Base-by-base conservation (phyloP, 2,797 vertebrate genomes). In the Petrocephalus sullivani region DNA sequence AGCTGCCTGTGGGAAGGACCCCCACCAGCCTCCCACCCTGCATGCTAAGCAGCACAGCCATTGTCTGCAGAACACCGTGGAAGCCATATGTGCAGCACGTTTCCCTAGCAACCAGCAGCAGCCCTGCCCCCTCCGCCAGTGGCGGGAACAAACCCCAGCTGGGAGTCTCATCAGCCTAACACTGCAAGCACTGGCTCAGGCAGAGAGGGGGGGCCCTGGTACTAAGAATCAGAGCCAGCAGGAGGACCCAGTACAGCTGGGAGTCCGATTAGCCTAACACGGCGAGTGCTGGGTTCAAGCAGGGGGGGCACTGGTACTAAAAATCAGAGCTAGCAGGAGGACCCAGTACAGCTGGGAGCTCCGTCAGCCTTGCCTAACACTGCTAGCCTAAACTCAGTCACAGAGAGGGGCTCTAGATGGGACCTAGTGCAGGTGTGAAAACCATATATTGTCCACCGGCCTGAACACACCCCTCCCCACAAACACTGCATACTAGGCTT, bases 21-120 rank as follows among this genome's bases (percentile, higher is more conserved):
- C 93, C 94, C 94, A 94, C 95, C 71, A 92, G 94, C 93, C 94
- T 93, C 93, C 93, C 91, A 89, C 92, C 93, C 93, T 94, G 96
- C 96, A 96, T 96, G 95, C 94, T 96, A 95, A 96, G 95, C 93
- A 96, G 95, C 88, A 33, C 90, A 88, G 93, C 94, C 92, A 96
- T 96, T 96, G 96, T 96, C 91, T 95, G 93, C 90, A 93, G 91
- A 93, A 92, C 89, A 92, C 92, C 91, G 89, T 86, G 92, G 92
- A 92, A 94, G 94, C 94, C 93, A 89, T 94, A 95, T 96, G 95
- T 92, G 92, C 94, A 87, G 88, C 89, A 91, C 87, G 94, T 96
- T 93, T 93, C 95, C 94, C 91, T 90, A 93, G 94, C 94, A 95
- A 96, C 94, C 92, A 94, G 91, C 90, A 93, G 92, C 90, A 91